Conservation (phyloP, 1,140 invertebrate species). For the Aphis craccivora region DNA sequence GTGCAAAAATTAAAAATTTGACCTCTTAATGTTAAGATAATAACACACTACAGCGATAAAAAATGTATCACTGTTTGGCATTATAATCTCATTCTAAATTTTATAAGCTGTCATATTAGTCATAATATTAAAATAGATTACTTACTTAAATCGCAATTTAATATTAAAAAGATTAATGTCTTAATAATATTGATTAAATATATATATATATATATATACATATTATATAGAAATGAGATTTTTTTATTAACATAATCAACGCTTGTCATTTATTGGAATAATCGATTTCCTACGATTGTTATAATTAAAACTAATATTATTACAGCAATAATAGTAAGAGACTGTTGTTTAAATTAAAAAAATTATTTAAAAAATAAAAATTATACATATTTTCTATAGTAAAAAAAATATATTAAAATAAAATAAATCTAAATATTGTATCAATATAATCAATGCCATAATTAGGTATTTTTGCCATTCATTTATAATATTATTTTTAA, state of each 20-base stretch:
- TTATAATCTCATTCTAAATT: conserved; percentile 5
- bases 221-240: neutral
- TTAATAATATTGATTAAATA: neutral
- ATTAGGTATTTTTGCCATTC: neutral
- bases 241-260: neutral
- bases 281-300: neutral
- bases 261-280: neutral
- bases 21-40: neutral
- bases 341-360: neutral
- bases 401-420: neutral
- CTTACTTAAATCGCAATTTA: neutral
- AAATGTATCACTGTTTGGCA: neutral
- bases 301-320: neutral
- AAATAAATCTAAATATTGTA: neutral
- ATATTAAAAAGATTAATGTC: neutral
- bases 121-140: neutral
- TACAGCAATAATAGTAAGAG: neutral
- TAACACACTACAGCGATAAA: neutral
- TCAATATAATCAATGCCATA: neutral
- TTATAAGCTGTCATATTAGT: neutral
- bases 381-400: neutral
- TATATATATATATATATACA: too few relatives aligned
- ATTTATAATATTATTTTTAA: neutral
- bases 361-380: neutral
- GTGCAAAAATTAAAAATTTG: neutral